Base-by-base conservation (phyloP, 2,888 invertebrate genomes). In the Pherbina coryleti region DNA sequence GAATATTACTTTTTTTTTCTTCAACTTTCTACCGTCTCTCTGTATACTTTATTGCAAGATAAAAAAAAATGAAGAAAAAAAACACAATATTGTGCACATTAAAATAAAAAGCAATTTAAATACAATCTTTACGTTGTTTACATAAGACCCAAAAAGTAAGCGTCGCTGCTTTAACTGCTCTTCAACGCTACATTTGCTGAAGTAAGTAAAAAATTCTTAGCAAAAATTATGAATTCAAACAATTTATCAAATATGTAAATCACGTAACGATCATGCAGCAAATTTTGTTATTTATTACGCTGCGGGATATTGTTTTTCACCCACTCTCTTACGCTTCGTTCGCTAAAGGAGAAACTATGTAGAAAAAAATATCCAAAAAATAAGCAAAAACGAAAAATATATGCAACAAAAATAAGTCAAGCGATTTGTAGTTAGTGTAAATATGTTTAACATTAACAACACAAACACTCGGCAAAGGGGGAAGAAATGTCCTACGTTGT, bases 201-300 rank as follows among this genome's bases (percentile, higher is more conserved):
- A 55, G 17, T 17, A 19, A 66, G 19, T n/a, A 31, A 66, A 3
- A 66, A n/a, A 25, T 37, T 44, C 69, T 14, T 14, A 34, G 49
- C 51, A n/a, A 51, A 69, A 69, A 67, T 67, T 67, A 67, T 67
- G 67, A 71, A 22, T 71, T 55, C 55, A 34, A 8, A 37, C 34
- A 19, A 55, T 60, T 57, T 37, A 57, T 57, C 72, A 72, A 44
- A 51, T 22, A 72, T 60, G 72, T 72, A 72, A 72, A 72, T 72
- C 72, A 57, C 72, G n/a, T 60, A 37, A 60, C 57, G 44, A 60
- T 72, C 31, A 37, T 60, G 72, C 57, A 57, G 34, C 72, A 72
- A 72, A 72, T 72, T 60, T 72, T 5, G 22, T 72, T 72, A 72
- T 72, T 72, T 72, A 72, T 72, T 57, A 34, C 72, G 37, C 72